Evolutionary conservation across 2,888 invertebrate species (phyloP).

Genomic region (Pogonocherus hispidulus): DNA sequence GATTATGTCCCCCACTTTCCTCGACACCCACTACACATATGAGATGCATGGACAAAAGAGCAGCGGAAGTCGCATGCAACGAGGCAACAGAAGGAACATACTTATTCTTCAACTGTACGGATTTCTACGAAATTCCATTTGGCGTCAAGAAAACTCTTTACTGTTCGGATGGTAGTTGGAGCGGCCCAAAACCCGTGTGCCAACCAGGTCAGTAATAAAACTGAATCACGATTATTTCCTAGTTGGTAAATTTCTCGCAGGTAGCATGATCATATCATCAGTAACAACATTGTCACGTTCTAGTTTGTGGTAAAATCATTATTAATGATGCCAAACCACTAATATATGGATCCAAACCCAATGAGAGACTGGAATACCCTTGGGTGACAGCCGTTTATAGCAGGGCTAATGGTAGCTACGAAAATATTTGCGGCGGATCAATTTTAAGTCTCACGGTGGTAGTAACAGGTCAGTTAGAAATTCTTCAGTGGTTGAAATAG

Average conservation of each 20-base stretch:
- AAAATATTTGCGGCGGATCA: conserved; percentile 42
- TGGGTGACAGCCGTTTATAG: conserved; percentile 41
- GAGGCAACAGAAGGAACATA: conserved; percentile 13
- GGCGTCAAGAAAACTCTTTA: conserved; percentile 6
- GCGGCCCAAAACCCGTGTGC: neutral
- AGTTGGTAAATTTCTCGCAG: no score
- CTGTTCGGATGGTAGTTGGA: conserved; percentile 10
- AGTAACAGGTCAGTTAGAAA: conserved; percentile 41
- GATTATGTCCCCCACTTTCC: conserved; percentile 1
- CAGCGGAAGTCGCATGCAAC: neutral
- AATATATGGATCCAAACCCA: conserved; percentile 23
- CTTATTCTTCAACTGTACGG: neutral
- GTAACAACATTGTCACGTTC: conserved; percentile 10
- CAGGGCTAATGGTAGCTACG: conserved; percentile 14
- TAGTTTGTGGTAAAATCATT: conserved; percentile 44
- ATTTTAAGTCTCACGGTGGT: conserved; percentile 40
- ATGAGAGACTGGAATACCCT: conserved; percentile 39
- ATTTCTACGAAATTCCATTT: conserved; percentile 7
- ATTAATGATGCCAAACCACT: conserved; percentile 31
- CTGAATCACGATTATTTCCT: no score
- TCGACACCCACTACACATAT: neutral
- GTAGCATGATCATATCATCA: no score
- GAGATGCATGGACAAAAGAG: conserved; percentile 1
- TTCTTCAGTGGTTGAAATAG: no score
- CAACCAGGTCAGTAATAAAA: conserved; percentile 3